Conservation (phyloP, 1,140 invertebrate genomes). For the Gonatopus flavifemur region DNA sequence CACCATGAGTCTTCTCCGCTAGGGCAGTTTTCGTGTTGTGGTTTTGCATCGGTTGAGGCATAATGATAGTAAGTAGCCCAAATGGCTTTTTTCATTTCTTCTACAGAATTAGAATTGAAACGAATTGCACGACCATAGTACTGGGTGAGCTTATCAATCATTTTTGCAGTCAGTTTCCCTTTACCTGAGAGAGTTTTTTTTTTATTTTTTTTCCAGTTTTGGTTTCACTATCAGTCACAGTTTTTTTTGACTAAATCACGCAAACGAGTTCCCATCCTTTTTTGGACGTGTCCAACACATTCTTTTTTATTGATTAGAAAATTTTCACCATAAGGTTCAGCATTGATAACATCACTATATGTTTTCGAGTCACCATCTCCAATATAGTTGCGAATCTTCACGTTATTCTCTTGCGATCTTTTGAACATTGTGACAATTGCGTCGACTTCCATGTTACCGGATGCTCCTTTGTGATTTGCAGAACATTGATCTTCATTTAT, state of each 20-base stretch:
- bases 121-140: background rate
- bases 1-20: background rate
- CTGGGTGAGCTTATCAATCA: background rate
- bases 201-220: conserved; percentile 1
- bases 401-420: background rate
- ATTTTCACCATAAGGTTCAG: background rate
- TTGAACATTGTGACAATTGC: background rate
- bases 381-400: background rate
- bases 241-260: background rate
- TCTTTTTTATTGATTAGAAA: no score
- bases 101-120: background rate
- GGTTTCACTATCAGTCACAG: background rate
- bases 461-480: background rate
- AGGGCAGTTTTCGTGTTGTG: background rate
- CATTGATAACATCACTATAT: background rate
- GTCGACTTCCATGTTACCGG: background rate
- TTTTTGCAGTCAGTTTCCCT: background rate
- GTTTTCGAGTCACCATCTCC: no score
- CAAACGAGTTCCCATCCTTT: no score
- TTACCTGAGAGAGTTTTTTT: background rate
- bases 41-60: background rate
- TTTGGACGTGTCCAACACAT: no score
- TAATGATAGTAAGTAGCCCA: background rate
- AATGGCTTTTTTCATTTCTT: background rate
- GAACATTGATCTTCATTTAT: background rate